Conservation (phyloP, 1,140 invertebrate genomes). For the Drosophila kanapiae region DNA sequence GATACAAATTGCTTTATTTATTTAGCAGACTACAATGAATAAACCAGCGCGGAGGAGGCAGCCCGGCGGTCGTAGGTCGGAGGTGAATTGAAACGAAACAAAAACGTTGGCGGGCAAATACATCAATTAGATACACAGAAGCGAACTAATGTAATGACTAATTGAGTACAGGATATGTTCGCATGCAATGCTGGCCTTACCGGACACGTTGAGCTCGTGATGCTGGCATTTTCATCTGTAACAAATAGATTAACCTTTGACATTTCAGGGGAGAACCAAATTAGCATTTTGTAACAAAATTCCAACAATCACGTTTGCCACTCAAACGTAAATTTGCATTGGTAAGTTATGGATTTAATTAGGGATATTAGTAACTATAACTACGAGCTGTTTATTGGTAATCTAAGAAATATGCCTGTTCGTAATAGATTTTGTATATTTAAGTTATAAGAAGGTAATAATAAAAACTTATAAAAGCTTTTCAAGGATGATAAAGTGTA, state of each 20-base stretch:
- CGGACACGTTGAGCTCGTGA: conserved; percentile 7
- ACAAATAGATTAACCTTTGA: conserved; percentile 11
- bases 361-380: neutral
- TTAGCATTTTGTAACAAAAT: neutral
- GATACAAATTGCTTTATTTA: conserved; percentile 76
- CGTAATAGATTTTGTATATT: too few relatives aligned
- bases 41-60: conserved; percentile 1
- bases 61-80: neutral
- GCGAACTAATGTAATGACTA: conserved; percentile 59
- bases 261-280: neutral
- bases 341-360: neutral
- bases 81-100: conserved; percentile 41
- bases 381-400: too few relatives aligned
- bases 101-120: conserved; percentile 54
- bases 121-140: conserved; percentile 53
- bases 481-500: too few relatives aligned
- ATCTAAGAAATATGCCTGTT: too few relatives aligned
- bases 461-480: too few relatives aligned
- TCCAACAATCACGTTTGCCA: neutral
- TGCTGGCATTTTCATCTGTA: neutral
- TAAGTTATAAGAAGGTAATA: too few relatives aligned
- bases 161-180: conserved; percentile 55
- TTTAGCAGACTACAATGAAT: conserved; percentile 55
- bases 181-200: conserved; percentile 31
- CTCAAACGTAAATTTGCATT: neutral